Conservation (phyloP, 1,140 invertebrate species). For the Micrasema longulum region DNA sequence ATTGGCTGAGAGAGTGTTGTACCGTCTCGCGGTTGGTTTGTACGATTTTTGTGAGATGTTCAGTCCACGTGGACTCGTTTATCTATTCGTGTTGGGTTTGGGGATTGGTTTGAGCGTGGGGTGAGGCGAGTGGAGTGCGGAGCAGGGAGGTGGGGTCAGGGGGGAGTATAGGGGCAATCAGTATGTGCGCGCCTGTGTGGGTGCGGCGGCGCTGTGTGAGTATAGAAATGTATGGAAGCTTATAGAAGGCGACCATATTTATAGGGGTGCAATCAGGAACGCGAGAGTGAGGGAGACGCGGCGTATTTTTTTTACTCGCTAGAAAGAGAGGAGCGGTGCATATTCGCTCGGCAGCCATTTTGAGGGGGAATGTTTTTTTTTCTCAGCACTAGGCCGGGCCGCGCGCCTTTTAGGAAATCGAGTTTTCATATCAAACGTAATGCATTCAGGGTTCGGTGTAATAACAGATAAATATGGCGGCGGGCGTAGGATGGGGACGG, state of each 20-base stretch:
- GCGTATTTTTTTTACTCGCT: slow-evolving; percentile 26
- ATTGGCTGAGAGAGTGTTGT: slow-evolving; percentile 58
- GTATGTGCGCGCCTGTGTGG: slow-evolving; percentile 60
- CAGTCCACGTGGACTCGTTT: slow-evolving; percentile 69
- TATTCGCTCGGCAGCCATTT: slow-evolving; percentile 67
- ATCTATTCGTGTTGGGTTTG: slow-evolving; percentile 65
- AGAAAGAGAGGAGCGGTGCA: slow-evolving; percentile 58
- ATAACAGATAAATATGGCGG: slow-evolving; percentile 24
- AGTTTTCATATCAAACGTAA: slow-evolving; percentile 38
- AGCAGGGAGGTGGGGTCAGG: slow-evolving; percentile 60
- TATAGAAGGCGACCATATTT: slow-evolving; percentile 68
- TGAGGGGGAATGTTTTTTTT: slow-evolving; percentile 70
- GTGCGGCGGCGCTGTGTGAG: slow-evolving; percentile 22
- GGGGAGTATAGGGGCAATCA: slow-evolving; percentile 69
- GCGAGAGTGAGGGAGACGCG: slow-evolving; percentile 61
- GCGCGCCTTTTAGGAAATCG: slow-evolving; percentile 40
- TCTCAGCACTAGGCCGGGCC: no score
- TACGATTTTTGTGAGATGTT: slow-evolving; percentile 67
- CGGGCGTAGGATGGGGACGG: no score
- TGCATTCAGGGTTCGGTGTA: slow-evolving; percentile 15
- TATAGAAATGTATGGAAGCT: slow-evolving; percentile 39
- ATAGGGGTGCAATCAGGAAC: slow-evolving; percentile 70
- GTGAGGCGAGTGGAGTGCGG: slow-evolving; percentile 57
- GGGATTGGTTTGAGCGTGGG: slow-evolving; percentile 55
- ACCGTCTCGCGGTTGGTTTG: slow-evolving; percentile 59